A percentile compares a stretch with the other conserved stretches of the same genome.
phyloP scores from a whole-genome alignment of 2,113 vertebrate species.

The Mormyrus iriodes region DNA sequence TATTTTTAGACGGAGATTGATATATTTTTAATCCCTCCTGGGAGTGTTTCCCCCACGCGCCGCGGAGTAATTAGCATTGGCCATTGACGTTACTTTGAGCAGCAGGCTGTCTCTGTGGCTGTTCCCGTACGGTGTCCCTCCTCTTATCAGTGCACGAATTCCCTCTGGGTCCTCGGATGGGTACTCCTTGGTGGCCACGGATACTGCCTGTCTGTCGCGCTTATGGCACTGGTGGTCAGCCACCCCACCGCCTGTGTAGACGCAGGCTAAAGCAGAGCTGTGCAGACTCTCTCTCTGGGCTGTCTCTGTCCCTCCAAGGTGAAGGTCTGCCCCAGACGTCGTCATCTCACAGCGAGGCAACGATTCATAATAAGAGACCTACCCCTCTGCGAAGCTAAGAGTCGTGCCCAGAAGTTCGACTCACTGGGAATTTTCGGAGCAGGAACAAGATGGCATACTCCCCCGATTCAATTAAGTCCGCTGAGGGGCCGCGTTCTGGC shows the following conservation, averaged over 20 bases:
- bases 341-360: not conserved
- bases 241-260: not conserved
- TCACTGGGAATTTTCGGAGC: not conserved
- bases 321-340: not conserved
- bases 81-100: not conserved
- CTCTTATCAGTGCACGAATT: not conserved
- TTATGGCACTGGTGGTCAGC: not conserved
- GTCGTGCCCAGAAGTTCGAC: not conserved
- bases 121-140: not conserved
- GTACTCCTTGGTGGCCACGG: not conserved
- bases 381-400: not conserved
- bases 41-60: conserved; percentile 49
- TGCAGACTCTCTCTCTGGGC: not conserved
- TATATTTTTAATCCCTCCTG: conserved; percentile 43
- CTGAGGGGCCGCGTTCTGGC: conserved; percentile 16
- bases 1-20: conserved; percentile 24
- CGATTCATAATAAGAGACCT: not conserved
- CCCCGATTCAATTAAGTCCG: conserved; percentile 29
- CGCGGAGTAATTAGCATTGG: conserved; percentile 39
- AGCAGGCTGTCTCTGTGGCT: not conserved
- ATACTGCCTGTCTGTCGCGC: not conserved
- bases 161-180: not conserved
- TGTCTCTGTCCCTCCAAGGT: not conserved
- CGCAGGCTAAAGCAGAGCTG: not conserved
- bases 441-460: conserved; percentile 28